These are phyloP conservation scores for Anodontia alba DNA, from an alignment of 2,888 invertebrate species.

Conservation along the genomic window DNA sequence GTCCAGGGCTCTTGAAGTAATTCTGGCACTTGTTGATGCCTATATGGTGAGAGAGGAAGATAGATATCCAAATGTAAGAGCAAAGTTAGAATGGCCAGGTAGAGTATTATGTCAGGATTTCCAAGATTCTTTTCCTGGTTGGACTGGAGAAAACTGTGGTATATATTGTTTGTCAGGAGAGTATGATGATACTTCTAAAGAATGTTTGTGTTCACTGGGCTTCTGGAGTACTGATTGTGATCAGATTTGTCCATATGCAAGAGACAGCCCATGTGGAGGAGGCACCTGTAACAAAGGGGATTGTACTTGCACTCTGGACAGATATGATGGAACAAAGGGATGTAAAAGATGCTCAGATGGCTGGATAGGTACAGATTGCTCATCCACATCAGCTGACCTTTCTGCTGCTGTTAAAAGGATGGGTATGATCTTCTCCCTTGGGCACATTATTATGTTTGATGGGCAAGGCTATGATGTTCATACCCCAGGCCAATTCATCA, in stretches of 20 bases:
- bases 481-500: conserved; percentile 58
- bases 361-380: conserved; percentile 72
- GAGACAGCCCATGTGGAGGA: conserved; percentile 63
- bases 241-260: conserved; percentile 53
- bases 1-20: conserved; percentile 39
- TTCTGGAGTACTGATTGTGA: conserved; percentile 67
- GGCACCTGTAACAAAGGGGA: conserved; percentile 65
- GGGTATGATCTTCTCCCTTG: conserved; percentile 56
- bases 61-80: neutral
- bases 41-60: neutral
- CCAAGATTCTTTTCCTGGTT: conserved; percentile 29
- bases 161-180: conserved; percentile 53
- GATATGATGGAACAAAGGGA: conserved; percentile 46
- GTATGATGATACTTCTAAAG: conserved; percentile 15
- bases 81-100: conserved; percentile 38
- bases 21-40: conserved; percentile 37
- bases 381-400: conserved; percentile 34
- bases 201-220: conserved; percentile 64
- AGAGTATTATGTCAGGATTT: conserved; percentile 47
- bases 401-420: conserved; percentile 4
- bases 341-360: conserved; percentile 67
- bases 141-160: conserved; percentile 59
- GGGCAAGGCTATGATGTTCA: conserved; percentile 61
- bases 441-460: conserved; percentile 65
- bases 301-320: conserved; percentile 65